A percentile compares a stretch with the other conserved stretches of the same genome.
phyloP scores from a whole-genome alignment of 2,888 invertebrate genomes.

The Epistrophe eligans region DNA sequence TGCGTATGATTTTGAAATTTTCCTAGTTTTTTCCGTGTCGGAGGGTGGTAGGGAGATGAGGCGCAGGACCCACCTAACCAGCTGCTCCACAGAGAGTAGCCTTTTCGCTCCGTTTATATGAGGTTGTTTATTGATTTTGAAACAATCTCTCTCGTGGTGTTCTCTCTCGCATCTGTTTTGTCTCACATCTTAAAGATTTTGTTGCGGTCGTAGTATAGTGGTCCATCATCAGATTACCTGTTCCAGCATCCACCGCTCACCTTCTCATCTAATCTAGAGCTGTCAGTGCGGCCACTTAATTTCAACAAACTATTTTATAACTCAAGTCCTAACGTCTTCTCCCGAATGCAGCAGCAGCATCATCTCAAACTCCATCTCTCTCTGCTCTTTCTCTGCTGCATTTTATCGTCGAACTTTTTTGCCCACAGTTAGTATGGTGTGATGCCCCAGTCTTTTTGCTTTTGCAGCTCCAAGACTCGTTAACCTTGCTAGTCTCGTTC shows the following conservation, averaged over 20 bases:
- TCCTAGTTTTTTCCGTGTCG: conserved; percentile 16
- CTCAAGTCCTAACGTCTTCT: background rate
- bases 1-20: conserved; percentile 17
- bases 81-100: conserved; percentile 54
- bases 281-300: conserved; percentile 14
- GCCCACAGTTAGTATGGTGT: background rate
- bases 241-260: background rate
- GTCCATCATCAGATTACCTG: conserved; percentile 41
- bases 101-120: conserved; percentile 38
- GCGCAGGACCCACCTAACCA: conserved; percentile 72
- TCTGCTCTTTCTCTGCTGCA: conserved; percentile 38
- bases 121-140: conserved; percentile 70
- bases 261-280: conserved; percentile 5
- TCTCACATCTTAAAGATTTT: background rate
- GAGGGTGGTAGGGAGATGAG: conserved; percentile 37
- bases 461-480: conserved; percentile 67
- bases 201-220: conserved; percentile 3
- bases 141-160: conserved; percentile 18
- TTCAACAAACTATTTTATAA: conserved; percentile 12
- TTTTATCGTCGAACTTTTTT: conserved; percentile 20
- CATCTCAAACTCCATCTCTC: conserved; percentile 7
- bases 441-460: conserved; percentile 65
- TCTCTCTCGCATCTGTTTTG: conserved; percentile 16
- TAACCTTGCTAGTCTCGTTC: conserved; percentile 72
- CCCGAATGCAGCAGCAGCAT: conserved; percentile 10